Evolutionary conservation across 2,113 vertebrate genomes (phyloP), one percentile per base, ranked within the genome.

Genomic region (Megaceryle maxima): DNA sequence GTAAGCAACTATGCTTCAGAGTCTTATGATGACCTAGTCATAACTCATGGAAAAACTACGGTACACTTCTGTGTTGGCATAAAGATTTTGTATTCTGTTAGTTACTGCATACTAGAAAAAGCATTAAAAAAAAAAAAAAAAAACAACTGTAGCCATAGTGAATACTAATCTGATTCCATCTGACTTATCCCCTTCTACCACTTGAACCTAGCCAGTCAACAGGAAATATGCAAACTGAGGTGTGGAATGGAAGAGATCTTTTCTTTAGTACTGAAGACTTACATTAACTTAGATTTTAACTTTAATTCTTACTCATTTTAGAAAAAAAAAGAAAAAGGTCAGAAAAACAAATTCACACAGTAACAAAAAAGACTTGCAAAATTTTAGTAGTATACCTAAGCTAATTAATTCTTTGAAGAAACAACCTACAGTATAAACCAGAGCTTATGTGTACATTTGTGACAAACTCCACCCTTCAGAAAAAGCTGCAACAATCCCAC

Each of bases 321-420:
- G 66, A 80, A 63, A 35, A 73, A 83, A 35, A 72, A 80, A 78
- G 41, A 11, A 11, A 41, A 41, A 41, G 39, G 26, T n/a, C 46
- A 62, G 17, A 83, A 91, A 72, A 59, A 16, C 35, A 69, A 91
- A 73, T 51, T 68, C 55, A 87, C 4, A 87, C 13, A 89, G 29
- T 21, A 77, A 72, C 0, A 3, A 76, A 84, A 81, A 68, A 48
- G 0, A 83, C 48, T 37, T 72, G 15, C 22, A 76, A 91, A 69
- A 80, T 75, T 63, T 87, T 72, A 68, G 46, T 82, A 88, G 31
- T 86, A 68, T 74, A 76, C 28, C 63, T 83, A 35, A 81, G 20
- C 51, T 88, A 83, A 14, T 67, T 86, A 24, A 41, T 74, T 93
- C 60, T 92, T 69, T 88, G 85, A 85, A 80, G 82, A 86, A 93